phyloP scores from a whole-genome alignment of 2,797 vertebrate species.

The Cirrhinus molitorella region DNA sequence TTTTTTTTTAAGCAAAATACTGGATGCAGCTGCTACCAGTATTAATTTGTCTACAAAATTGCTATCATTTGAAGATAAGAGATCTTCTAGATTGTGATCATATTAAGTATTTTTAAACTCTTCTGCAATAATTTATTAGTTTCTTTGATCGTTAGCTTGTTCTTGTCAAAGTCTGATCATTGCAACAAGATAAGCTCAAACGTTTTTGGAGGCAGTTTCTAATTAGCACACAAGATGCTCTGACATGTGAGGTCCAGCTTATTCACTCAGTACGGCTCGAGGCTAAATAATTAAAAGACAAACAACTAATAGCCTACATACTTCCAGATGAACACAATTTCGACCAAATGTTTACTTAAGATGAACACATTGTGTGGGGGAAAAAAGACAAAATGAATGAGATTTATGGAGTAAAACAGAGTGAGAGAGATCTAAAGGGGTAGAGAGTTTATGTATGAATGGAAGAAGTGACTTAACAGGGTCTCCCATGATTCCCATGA shows the following conservation, averaged over 20 bases:
- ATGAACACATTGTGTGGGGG: neutral
- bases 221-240: conserved; percentile 6
- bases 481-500: conserved; percentile 58
- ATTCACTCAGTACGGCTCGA: neutral
- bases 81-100: conserved; percentile 15
- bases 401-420: neutral
- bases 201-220: neutral
- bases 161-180: neutral
- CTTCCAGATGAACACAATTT: conserved; percentile 31
- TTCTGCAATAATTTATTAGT: conserved; percentile 1
- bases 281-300: conserved; percentile 19
- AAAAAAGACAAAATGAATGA: neutral
- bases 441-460: conserved; percentile 11
- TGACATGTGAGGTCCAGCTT: conserved; percentile 7
- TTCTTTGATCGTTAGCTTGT: conserved; percentile 23
- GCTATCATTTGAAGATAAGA: conserved; percentile 3
- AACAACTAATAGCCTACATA: conserved; percentile 24
- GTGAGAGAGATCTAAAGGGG: neutral
- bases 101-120: neutral
- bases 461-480: conserved; percentile 1
- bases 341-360: conserved; percentile 10
- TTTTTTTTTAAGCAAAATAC: neutral
- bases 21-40: neutral
- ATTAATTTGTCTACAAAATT: neutral
- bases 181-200: neutral